Base-by-base conservation (phyloP, 2,797 vertebrate species). In the Telmatherina bonti region DNA sequence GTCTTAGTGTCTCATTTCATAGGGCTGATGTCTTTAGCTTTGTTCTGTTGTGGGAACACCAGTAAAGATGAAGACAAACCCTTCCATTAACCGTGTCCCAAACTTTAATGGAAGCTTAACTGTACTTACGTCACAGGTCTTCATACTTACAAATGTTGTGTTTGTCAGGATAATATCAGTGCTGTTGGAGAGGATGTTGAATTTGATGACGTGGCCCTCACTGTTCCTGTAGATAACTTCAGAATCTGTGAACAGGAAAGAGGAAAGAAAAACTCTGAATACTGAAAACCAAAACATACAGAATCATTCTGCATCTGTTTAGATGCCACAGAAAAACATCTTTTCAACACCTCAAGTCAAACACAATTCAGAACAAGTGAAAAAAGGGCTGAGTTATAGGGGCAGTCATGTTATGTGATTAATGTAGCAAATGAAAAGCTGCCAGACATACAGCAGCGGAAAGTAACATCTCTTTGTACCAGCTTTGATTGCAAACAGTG, bases 151-250 rank as follows among this genome's bases (percentile, higher is more conserved):
- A 94, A 99, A 99, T 15, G 96, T 99, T 58, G 94, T 92, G 87
- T 99, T 99, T 85, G 95, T 95, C 93, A 99, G 91, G 81, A 99
- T 87, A 51, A 97, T 91, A 43, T 95, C 94, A 0, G 95, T 97
- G 76, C 95, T 91, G 54, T 98, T 99, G 51, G 95, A 96, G 74
- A 96, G 88, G 88, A 97, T 94, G 91, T 97, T 98, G 90, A 97
- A 94, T 87, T 95, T 96, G 93, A 98, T 93, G 89, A 98, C 97
- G 57, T 97, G 96, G 62, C 97, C 97, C 29, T 96, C 94, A n/a
- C 93, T 94, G 89, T 94, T 97, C 92, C 96, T 96, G 93, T 97
- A 99, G 83, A 99, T 95, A 83, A 98, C 93, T 88, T 97, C 94
- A 72, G 96, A 95, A 93, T 98, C 97, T 99, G 85, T n/a, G 45